Evolutionary conservation across 2,888 invertebrate genomes (phyloP).

Genomic region (Eurytoma californica): DNA sequence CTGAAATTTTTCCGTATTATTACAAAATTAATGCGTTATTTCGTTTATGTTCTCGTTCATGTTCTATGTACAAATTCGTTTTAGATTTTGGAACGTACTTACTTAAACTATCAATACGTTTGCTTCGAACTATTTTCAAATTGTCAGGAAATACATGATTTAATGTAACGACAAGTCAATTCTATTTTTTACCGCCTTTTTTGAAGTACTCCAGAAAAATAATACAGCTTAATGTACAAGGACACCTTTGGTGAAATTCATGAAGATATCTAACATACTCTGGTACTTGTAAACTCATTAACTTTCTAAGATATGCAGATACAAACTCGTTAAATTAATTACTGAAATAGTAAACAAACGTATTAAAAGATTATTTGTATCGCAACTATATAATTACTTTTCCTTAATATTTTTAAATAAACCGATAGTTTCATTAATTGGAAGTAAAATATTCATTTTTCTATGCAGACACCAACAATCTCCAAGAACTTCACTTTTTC

Average conservation of each 20-base stretch:
- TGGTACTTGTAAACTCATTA: conserved; percentile 14
- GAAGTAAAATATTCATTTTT: too few species aligned
- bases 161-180: conserved; percentile 3
- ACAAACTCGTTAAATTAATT: conserved; percentile 30
- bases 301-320: conserved; percentile 5
- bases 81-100: conserved; percentile 25
- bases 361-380: too few species aligned
- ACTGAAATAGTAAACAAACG: conserved; percentile 13
- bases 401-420: too few species aligned
- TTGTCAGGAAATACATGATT: conserved; percentile 29
- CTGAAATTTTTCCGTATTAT: conserved; percentile 19
- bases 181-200: not conserved
- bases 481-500: conserved; percentile 20
- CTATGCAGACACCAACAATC: not conserved
- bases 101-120: conserved; percentile 7
- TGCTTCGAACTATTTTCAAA: not conserved
- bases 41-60: conserved; percentile 13
- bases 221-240: conserved; percentile 46
- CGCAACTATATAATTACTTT: too few species aligned
- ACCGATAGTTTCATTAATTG: too few species aligned
- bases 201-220: not conserved
- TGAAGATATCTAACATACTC: conserved; percentile 1
- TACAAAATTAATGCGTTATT: conserved; percentile 23
- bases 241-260: conserved; percentile 23
- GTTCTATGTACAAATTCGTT: conserved; percentile 40